These are phyloP conservation scores for Huso huso DNA, from an alignment of 2,797 vertebrate species.

Conservation along the genomic window DNA sequence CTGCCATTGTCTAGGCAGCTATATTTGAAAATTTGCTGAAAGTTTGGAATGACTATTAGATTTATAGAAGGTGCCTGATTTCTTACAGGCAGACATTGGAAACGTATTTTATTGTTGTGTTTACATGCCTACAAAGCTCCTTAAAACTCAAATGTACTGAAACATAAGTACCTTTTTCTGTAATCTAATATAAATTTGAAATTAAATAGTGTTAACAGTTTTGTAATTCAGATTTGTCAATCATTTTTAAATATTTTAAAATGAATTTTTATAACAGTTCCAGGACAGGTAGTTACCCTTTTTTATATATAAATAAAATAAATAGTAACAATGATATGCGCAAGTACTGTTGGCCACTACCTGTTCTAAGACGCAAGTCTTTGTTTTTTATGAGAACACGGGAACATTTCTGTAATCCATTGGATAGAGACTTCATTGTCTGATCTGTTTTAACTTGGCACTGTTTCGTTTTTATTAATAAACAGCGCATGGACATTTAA, in stretches of 20 bases:
- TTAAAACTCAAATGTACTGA: constrained; percentile 77
- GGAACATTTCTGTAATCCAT: constrained; percentile 76
- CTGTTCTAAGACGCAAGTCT: neutral
- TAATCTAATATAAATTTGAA: constrained; percentile 99
- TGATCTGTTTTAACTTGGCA: constrained; percentile 68
- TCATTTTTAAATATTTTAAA: constrained; percentile 15
- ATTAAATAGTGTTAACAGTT: constrained; percentile 98
- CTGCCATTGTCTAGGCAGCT: constrained; percentile 77
- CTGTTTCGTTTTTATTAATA: constrained; percentile 73
- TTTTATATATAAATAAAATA: neutral
- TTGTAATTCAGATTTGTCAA: constrained; percentile 56
- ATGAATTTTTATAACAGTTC: neutral
- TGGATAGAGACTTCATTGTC: constrained; percentile 67
- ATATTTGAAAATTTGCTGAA: constrained; percentile 65
- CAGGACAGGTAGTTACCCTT: neutral
- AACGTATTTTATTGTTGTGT: constrained; percentile 69
- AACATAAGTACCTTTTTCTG: constrained; percentile 88
- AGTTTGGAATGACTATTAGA: constrained; percentile 66
- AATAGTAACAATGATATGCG: neutral
- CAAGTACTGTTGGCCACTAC: neutral
- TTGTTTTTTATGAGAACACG: constrained; percentile 42
- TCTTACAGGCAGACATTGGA: constrained; percentile 74
- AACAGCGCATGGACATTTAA: constrained; percentile 71
- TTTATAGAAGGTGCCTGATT: constrained; percentile 72
- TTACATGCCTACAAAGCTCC: constrained; percentile 75